These are phyloP conservation scores for Toxotes jaculatrix DNA, from an alignment of 2,113 vertebrate genomes.

Conservation along the genomic window DNA sequence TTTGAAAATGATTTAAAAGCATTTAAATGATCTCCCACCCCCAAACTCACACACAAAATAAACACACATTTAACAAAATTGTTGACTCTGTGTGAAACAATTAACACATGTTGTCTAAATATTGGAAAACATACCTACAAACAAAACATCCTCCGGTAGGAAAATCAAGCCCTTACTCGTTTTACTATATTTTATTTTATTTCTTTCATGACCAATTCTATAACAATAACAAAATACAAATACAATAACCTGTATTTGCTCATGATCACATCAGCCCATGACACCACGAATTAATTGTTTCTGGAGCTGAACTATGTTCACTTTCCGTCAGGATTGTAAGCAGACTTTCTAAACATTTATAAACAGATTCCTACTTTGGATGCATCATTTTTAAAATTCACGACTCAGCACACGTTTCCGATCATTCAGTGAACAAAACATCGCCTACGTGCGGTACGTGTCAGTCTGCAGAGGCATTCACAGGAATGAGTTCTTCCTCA, in stretches of 20 bases:
- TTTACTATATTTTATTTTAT: background rate
- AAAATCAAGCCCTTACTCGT: background rate
- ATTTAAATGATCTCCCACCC: too few species aligned
- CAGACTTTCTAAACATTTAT: rapidly evolving
- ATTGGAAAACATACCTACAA: background rate
- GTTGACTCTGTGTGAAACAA: background rate
- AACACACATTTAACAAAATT: background rate
- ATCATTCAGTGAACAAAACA: background rate
- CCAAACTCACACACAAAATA: background rate
- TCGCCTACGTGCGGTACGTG: slow-evolving; percentile 62
- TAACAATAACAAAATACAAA: too few species aligned
- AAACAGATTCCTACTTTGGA: background rate
- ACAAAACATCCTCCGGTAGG: background rate
- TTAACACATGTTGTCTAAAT: background rate
- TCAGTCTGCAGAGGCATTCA: background rate
- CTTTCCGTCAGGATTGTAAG: background rate
- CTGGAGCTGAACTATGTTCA: background rate
- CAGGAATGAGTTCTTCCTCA: background rate
- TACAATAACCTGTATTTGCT: background rate
- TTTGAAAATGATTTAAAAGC: background rate
- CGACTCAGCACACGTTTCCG: background rate
- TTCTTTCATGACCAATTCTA: too few species aligned
- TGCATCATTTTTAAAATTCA: background rate
- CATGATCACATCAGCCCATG: background rate
- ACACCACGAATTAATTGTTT: background rate